Evolutionary conservation across 2,797 vertebrate species (phyloP), one percentile per base, ranked within the genome.

Genomic region (Synanceia verrucosa): DNA sequence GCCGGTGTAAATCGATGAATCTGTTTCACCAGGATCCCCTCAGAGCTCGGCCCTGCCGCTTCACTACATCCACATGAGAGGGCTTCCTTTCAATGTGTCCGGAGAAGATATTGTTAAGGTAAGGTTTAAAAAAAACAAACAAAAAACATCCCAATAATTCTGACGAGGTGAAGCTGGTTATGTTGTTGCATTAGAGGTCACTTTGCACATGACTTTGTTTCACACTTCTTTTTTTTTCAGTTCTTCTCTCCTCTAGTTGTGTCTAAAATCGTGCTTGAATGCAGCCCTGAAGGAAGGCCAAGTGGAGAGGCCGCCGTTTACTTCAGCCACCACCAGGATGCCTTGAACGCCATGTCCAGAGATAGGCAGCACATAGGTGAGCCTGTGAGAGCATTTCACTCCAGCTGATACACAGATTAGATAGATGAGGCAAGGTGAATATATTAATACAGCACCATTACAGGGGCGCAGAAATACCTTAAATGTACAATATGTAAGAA

Each of bases 161-260:
- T 12, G 10, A 33, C 4, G 19, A 5, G n/a, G 16, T 7, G 18
- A 33, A 47, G 48, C 14, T 4, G 43, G 21, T 13, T 37, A 10
- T 8, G 14, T 29, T 23, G 46, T 52, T 44, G 13, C 7, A 36
- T n/a, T 36, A 1, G 5, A 19, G 1, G 16, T 57, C 23, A 21
- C 6, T 2, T 24, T n/a, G 1, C 12, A 48, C 9, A 0, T 19
- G 23, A 2, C 52, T 16, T 24, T 28, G 4, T 9, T 14, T 11
- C 9, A 2, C 0, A 29, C 1, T 1, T 0, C 2, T 53, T 28
- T 37, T 34, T 13, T 19, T 1, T 6, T 31, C 70, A 99, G 98
- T 99, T 98, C 84, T 99, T 99, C 59, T 88, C 88, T 61, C 97
- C 98, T 0, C 73, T 98, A 53, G 89, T 71, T 37, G 92, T 96